Evolutionary conservation across 2,113 vertebrate genomes (phyloP).

Genomic region (Petaurus breviceps): DNA sequence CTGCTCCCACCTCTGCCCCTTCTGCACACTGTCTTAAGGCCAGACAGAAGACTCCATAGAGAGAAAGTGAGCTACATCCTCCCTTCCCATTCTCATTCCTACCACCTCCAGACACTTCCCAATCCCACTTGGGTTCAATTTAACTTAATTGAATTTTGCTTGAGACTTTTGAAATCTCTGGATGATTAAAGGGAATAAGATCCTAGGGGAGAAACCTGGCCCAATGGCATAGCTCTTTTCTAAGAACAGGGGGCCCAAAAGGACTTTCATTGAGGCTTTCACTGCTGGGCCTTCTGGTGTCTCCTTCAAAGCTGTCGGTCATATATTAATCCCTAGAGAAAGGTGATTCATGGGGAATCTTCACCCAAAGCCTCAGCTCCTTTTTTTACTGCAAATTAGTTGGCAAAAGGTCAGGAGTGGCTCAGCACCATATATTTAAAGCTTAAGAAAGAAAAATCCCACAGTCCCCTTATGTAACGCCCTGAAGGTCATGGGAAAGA

Average conservation of each 20-base stretch:
- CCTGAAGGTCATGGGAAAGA: slow-evolving; percentile 63
- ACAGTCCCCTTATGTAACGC: slow-evolving; percentile 22
- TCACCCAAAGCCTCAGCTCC: slow-evolving; percentile 70
- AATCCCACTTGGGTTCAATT: background rate
- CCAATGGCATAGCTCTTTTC: slow-evolving; percentile 27
- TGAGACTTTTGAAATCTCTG: background rate
- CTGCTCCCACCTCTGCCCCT: background rate
- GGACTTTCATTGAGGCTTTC: slow-evolving; percentile 37
- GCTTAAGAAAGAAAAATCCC: slow-evolving; percentile 55
- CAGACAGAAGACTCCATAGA: background rate
- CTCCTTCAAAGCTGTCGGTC: slow-evolving; percentile 51
- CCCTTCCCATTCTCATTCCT: background rate
- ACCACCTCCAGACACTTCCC: background rate
- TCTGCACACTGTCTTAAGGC: rapidly evolving
- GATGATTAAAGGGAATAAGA: background rate
- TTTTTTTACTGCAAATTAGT: slow-evolving; percentile 55
- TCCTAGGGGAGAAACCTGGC: background rate
- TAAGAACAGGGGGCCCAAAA: background rate
- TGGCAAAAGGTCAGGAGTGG: slow-evolving; percentile 40
- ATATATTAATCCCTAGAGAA: slow-evolving; percentile 77
- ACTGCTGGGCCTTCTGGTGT: background rate
- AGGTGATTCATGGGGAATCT: slow-evolving; percentile 63
- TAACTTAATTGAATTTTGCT: background rate
- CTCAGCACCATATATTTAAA: slow-evolving; percentile 53
- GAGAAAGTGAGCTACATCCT: background rate